Percentiles rank a stretch among this genome's conserved stretches.
These are phyloP conservation scores for Brachionus asplanchnoidis DNA, from an alignment of 1,140 invertebrate genomes.

Conservation along the genomic window DNA sequence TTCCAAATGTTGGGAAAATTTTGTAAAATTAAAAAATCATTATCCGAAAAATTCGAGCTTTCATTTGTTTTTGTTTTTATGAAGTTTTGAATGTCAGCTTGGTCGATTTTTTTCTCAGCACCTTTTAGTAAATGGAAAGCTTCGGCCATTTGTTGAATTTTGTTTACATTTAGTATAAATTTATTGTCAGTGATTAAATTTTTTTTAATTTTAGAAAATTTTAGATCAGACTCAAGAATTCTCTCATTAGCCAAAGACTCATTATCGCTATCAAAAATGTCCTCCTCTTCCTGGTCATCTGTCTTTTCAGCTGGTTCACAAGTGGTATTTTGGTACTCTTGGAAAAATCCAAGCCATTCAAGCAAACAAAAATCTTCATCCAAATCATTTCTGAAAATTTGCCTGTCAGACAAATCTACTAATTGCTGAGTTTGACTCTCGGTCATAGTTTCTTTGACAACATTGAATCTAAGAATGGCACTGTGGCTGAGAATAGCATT, in stretches of 20 bases:
- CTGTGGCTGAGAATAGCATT: background rate
- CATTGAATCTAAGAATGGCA: background rate
- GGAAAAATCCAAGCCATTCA: conserved; percentile 10
- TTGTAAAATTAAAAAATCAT: background rate
- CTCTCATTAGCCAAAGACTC: conserved; percentile 21
- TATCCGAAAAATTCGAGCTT: background rate
- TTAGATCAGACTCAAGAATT: conserved; percentile 20
- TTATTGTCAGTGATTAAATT: background rate
- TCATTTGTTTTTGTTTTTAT: background rate
- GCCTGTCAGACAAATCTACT: background rate
- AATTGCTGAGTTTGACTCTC: background rate
- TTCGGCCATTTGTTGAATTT: background rate
- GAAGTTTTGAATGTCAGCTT: background rate
- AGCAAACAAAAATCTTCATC: background rate
- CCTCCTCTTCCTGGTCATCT: background rate
- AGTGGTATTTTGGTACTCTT: background rate
- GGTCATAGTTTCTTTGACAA: background rate
- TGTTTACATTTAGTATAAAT: background rate
- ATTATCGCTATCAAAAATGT: background rate
- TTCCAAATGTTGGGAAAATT: conserved; percentile 33
- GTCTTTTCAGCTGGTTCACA: background rate
- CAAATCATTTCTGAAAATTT: background rate
- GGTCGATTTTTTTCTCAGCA: background rate
- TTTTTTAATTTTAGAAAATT: background rate
- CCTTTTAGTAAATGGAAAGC: background rate